phyloP scores from a whole-genome alignment of 1,140 invertebrate species.

The Pseudobourletiella spinata region DNA sequence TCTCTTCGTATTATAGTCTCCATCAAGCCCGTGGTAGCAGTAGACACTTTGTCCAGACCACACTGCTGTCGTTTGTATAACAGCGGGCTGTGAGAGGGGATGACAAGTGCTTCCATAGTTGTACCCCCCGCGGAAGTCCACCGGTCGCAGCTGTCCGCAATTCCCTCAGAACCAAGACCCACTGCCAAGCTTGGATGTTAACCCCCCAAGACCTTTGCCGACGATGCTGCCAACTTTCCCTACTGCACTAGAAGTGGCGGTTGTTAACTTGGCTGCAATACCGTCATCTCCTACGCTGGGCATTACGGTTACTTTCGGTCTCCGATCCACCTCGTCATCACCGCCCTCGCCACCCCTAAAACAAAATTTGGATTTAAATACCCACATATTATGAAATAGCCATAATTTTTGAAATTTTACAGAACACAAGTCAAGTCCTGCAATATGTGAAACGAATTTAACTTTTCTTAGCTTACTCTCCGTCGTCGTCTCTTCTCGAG shows the following conservation, averaged over 20 bases:
- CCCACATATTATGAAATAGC: not conserved
- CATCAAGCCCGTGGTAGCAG: not conserved
- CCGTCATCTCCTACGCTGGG: conserved; percentile 52
- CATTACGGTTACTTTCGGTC: conserved; percentile 53
- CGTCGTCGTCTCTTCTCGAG: conserved; percentile 49
- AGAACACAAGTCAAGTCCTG: not conserved
- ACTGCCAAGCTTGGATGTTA: conserved; percentile 67
- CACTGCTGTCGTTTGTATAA: not conserved
- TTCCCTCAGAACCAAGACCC: conserved; percentile 45
- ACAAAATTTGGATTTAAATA: not conserved
- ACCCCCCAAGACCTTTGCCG: conserved; percentile 68
- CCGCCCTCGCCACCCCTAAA: conserved; percentile 46
- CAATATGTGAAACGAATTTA: not conserved
- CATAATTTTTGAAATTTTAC: not conserved
- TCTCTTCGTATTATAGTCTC: not conserved
- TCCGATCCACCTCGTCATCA: conserved; percentile 49
- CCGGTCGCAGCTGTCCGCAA: too few species aligned
- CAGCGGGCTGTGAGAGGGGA: not conserved
- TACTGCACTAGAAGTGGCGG: conserved; percentile 63
- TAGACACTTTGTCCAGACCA: not conserved
- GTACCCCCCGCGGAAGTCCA: too few species aligned
- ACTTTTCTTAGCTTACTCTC: conserved; percentile 37
- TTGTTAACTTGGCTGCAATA: conserved; percentile 55
- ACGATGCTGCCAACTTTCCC: conserved; percentile 71
- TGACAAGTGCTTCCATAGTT: too few species aligned